Evolutionary conservation across 2,888 invertebrate species (phyloP), one percentile per base, ranked within the genome.

Genomic region (Hyles lineata): DNA sequence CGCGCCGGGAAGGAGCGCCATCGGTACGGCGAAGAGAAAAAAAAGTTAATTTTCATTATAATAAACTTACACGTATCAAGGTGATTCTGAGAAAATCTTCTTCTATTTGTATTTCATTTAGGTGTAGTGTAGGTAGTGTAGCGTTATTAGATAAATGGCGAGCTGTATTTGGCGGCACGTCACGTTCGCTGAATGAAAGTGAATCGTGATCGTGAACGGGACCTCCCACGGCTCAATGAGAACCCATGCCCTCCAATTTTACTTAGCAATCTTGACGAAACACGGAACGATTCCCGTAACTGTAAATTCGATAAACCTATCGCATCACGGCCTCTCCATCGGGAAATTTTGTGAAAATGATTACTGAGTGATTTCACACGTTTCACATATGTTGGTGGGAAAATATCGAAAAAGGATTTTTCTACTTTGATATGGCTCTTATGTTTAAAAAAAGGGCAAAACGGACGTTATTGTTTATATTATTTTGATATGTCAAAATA

Each of bases 141-240:
- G 74, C 75, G 78, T 84, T 87, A 87, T 87, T 87, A 87, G 86
- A 89, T 90, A 89, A 90, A 86, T 84, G 85, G 85, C 82, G 85
- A 85, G 87, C 85, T 88, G 84, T 84, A 89, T 90, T 90, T 87
- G 81, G 84, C 86, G 81, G 79, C 79, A 74, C 83, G 87, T 90
- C 90, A 89, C 90, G 89, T 89, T 78, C 82, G 77, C 80, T 77
- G 83, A 87, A 85, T 83, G 85, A 89, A 88, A 90, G 85, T 87
- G 87, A 91, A 85, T 88, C 85, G 84, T 82, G 86, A 86, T 86
- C 81, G 83, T 80, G 85, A 82, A 81, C 79, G 81, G 80, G 84
- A 84, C 79, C 81, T 81, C 82, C 81, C 79, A 82, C 82, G 82
- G 75, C 75, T 80, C 81, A 85, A 87, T 84, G 80, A 83, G 82